Conservation (phyloP, 1,140 invertebrate species). For the Prorops nasuta region DNA sequence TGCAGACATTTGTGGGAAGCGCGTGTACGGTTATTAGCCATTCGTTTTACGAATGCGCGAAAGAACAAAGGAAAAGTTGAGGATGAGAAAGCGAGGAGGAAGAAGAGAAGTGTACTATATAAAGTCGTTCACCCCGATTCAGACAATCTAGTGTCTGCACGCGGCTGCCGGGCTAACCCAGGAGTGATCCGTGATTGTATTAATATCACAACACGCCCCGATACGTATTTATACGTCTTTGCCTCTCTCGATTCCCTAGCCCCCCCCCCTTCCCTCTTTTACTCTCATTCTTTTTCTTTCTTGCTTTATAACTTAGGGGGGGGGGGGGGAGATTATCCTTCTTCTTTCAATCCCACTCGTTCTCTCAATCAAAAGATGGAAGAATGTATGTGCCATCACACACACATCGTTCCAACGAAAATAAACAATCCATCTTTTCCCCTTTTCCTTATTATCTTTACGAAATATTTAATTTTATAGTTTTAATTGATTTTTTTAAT, state of each 20-base stretch:
- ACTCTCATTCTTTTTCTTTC: conserved; percentile 12
- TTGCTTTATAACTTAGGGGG: no score
- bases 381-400: no score
- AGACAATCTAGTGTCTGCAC: conserved; percentile 58
- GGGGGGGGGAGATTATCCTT: no score
- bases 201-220: conserved; percentile 57
- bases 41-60: no score
- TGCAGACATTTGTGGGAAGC: no score
- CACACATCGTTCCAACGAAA: no score
- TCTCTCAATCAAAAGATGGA: no score
- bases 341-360: neutral
- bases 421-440: no score
- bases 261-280: neutral
- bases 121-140: conserved; percentile 60
- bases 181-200: conserved; percentile 58
- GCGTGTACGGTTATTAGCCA: no score
- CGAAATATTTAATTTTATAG: no score
- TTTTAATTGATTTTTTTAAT: no score
- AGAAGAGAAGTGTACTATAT: conserved; percentile 45
- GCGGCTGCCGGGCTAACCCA: conserved; percentile 35
- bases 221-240: conserved; percentile 44
- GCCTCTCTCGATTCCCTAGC: conserved; percentile 11
- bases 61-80: conserved; percentile 24
- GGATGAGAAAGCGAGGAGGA: conserved; percentile 6
- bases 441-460: no score